A percentile compares a stretch with the other conserved stretches of the same genome.
Evolutionary conservation across 2,113 vertebrate genomes (phyloP).

Genomic region (Hydropotes inermis): DNA sequence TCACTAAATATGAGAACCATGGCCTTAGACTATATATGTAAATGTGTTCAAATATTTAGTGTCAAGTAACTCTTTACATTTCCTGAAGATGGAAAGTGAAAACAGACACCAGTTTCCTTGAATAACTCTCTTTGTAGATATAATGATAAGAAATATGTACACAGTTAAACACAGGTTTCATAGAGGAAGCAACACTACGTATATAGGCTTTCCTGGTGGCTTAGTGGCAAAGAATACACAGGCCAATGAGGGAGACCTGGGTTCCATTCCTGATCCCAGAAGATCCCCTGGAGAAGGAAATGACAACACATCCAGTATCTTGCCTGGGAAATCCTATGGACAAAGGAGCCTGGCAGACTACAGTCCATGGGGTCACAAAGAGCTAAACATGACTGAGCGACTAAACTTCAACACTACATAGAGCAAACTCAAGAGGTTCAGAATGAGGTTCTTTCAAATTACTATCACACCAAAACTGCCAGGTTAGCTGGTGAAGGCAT

Average conservation of each 20-base stretch:
- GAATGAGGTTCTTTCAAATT: neutral
- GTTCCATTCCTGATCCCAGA: neutral
- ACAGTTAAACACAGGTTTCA: neutral
- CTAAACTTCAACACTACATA: neutral
- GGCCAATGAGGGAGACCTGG: neutral
- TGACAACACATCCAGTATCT: neutral
- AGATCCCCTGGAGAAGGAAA: neutral
- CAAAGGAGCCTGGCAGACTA: neutral
- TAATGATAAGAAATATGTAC: neutral
- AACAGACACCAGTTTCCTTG: neutral
- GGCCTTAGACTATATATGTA: neutral
- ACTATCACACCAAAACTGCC: neutral
- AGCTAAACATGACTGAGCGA: neutral
- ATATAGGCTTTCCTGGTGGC: neutral
- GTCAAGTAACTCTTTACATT: neutral
- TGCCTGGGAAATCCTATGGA: neutral
- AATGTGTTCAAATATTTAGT: neutral
- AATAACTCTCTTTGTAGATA: neutral
- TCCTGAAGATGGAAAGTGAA: neutral
- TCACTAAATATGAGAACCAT: neutral
- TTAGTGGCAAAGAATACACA: neutral
- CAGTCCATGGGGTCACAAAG: neutral
- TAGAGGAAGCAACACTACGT: neutral
- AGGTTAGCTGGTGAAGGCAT: neutral
- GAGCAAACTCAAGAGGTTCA: neutral